Evolutionary conservation across 2,888 invertebrate genomes (phyloP), one percentile per base, ranked within the genome.

Genomic region (Epinotia nisella): DNA sequence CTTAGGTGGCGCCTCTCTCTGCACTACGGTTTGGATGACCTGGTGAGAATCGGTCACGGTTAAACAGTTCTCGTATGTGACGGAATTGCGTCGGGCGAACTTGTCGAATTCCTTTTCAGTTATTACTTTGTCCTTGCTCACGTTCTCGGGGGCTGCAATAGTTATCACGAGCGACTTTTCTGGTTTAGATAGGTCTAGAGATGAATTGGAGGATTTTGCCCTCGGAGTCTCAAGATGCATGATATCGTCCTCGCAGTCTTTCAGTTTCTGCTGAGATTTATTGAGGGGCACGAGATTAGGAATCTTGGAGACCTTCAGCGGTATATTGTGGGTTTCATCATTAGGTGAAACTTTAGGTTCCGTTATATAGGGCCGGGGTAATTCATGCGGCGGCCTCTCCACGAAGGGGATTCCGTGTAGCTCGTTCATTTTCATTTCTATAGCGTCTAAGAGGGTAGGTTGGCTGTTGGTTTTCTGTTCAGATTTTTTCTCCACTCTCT

Each of bases 41-140:
- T 90, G 90, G 67, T 86, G 88, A 15, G 86, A 79, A 76, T 91
- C 88, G 76, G 85, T 90, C 11, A 93, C 89, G 24, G 91, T 90
- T 0, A 92, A 78, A 74, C 90, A 82, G 77, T 92, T 90, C 80
- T 92, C 91, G 72, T 88, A 93, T 3, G 88, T 90, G 56, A 89
- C 85, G 4, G 94, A 93, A 80, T 92, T 94, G 72, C 92, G 83
- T 78, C 93, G 83, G 1, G 87, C 92, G 78, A 93, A 93, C 81
- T 92, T 92, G 76, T 94, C 94, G 75, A 94, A 94, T 58, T 94
- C 94, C 66, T 87, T 92, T 85, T 94, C 94, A 29, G 93, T 93
- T 72, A 92, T 92, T 51, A 92, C 87, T 17, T 85, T 66, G 73
- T 90, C 91, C 75, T 86, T 89, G 53, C 80, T 58, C 59, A 76